phyloP scores from a whole-genome alignment of 1,140 invertebrate genomes.

The Ylistrum balloti region DNA sequence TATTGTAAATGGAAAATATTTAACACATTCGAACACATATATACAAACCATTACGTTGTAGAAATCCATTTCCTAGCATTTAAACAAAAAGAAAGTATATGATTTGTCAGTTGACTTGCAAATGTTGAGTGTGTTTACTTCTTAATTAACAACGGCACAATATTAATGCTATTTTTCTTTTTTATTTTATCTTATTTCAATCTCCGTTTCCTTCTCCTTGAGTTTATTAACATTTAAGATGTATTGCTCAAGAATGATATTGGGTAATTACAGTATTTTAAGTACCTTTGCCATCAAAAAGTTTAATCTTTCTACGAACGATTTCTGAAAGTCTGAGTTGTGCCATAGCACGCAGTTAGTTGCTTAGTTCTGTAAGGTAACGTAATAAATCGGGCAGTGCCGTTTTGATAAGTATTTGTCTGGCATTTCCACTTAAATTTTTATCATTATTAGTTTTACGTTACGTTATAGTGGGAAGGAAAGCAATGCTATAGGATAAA shows the following conservation, averaged over 20 bases:
- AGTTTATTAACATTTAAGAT: background rate
- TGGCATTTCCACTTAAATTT: background rate
- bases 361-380: background rate
- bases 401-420: background rate
- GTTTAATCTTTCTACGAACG: background rate
- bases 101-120: background rate
- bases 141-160: background rate
- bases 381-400: background rate
- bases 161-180: background rate
- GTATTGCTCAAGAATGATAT: background rate
- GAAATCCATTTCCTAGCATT: background rate
- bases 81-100: background rate
- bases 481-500: too few species aligned
- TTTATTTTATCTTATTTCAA: background rate
- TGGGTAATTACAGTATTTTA: background rate
- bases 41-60: background rate
- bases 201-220: background rate
- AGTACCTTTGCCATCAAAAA: background rate
- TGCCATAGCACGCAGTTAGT: background rate
- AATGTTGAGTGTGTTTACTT: background rate
- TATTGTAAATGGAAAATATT: background rate
- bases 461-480: too few species aligned
- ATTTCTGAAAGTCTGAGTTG: background rate
- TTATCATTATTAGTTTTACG: too few species aligned
- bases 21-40: background rate